Evolutionary conservation across 2,888 invertebrate species (phyloP).

Genomic region (Lithodes maja): DNA sequence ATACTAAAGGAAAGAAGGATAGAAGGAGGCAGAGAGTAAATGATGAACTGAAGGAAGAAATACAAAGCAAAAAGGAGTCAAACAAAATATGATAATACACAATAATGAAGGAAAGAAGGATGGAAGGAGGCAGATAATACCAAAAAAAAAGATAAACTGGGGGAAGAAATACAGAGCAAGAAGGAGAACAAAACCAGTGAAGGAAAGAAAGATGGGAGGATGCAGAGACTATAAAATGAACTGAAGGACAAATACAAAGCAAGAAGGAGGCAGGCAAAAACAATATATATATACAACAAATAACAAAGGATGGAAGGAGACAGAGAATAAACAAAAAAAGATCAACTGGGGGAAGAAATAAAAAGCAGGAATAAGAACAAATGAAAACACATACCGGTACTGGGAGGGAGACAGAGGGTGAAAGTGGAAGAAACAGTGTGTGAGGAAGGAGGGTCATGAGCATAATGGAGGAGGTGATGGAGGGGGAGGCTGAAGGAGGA

Average conservation of each 20-base stretch:
- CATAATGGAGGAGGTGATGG: no score
- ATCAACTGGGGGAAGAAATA: neutral
- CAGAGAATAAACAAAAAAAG: neutral
- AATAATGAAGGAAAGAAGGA: neutral
- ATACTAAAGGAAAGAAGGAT: neutral
- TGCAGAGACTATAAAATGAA: neutral
- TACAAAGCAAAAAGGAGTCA: neutral
- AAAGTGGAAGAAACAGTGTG: no score
- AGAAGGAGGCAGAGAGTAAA: neutral
- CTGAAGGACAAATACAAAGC: neutral
- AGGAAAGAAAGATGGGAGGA: neutral
- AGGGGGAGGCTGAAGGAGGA: no score
- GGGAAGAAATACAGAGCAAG: neutral
- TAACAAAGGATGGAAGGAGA: neutral
- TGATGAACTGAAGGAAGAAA: neutral
- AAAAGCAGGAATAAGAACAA: neutral
- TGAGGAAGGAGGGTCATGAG: no score
- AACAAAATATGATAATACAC: neutral
- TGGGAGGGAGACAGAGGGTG: no score
- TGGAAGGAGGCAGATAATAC: neutral
- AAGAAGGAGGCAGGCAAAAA: neutral
- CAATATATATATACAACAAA: neutral
- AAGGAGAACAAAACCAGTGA: neutral
- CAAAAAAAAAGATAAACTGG: neutral
- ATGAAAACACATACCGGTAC: no score